phyloP scores from a whole-genome alignment of 2,888 invertebrate species.

The Masnerella sp. region DNA sequence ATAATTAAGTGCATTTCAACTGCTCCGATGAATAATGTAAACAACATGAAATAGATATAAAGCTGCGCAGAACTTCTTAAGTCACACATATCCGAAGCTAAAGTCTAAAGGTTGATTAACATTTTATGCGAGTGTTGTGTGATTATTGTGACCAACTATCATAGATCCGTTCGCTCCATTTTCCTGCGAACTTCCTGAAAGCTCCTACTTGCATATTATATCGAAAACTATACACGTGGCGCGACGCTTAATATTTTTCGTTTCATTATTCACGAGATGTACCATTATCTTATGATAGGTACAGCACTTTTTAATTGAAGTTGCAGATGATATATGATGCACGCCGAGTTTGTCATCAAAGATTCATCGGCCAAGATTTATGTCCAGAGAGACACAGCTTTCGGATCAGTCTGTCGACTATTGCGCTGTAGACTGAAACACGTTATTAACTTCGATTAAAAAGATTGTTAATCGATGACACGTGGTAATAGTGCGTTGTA shows the following conservation, averaged over 20 bases:
- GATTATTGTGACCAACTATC: slow-evolving; percentile 42
- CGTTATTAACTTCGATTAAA: too few relatives aligned
- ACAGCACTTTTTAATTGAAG: slow-evolving; percentile 24
- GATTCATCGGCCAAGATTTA: slow-evolving; percentile 10
- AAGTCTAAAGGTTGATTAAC: slow-evolving; percentile 45
- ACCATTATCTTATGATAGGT: slow-evolving; percentile 45
- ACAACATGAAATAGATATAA: slow-evolving; percentile 38
- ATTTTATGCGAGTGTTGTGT: slow-evolving; percentile 42
- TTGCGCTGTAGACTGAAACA: too few relatives aligned
- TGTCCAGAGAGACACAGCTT: slow-evolving; percentile 2
- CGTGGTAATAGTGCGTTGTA: too few relatives aligned
- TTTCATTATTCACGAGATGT: slow-evolving; percentile 24
- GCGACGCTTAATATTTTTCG: slow-evolving; percentile 19
- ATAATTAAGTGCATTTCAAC: too few relatives aligned
- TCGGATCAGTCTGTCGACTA: neutral
- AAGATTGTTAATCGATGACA: too few relatives aligned
- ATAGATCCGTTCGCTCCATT: slow-evolving; percentile 48
- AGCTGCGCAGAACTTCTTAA: slow-evolving; percentile 32
- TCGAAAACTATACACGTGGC: slow-evolving; percentile 21
- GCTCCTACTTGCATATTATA: slow-evolving; percentile 38
- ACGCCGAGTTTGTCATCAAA: slow-evolving; percentile 4
- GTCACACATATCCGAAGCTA: slow-evolving; percentile 36
- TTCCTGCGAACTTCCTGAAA: slow-evolving; percentile 41
- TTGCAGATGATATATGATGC: slow-evolving; percentile 6
- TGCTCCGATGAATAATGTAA: slow-evolving; percentile 43